Evolutionary conservation across 2,797 vertebrate species (phyloP).

Genomic region (Enteromius thamalakanensis): DNA sequence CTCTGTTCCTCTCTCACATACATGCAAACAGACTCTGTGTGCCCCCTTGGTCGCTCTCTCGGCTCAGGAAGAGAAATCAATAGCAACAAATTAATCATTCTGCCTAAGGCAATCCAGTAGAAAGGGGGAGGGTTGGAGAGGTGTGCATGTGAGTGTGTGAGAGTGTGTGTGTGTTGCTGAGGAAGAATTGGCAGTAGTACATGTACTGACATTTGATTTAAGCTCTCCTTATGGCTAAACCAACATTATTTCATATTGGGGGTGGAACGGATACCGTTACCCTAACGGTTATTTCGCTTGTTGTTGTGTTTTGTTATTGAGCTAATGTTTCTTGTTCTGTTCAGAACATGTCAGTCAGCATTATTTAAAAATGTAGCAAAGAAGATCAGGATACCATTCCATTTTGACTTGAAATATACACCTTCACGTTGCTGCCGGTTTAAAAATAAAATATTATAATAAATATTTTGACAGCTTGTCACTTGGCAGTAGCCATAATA

Average conservation of each 20-base stretch:
- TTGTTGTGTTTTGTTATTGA: conserved; percentile 24
- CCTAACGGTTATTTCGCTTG: conserved; percentile 8
- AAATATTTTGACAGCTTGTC: conserved; percentile 5
- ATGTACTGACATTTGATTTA: conserved; percentile 48
- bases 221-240: conserved; percentile 39
- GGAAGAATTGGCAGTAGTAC: conserved; percentile 32
- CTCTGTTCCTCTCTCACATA: conserved; percentile 27
- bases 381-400: neutral
- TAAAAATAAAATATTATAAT: neutral
- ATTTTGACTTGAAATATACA: neutral
- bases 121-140: conserved; percentile 34
- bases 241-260: conserved; percentile 31
- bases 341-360: conserved; percentile 9
- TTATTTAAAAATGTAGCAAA: neutral
- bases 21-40: conserved; percentile 42
- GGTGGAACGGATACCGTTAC: conserved; percentile 15
- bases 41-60: conserved; percentile 60
- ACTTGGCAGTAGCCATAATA: neutral
- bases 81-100: conserved; percentile 90
- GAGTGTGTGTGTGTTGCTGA: conserved; percentile 14
- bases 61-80: conserved; percentile 84
- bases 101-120: conserved; percentile 72
- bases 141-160: conserved; percentile 1
- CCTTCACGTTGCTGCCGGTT: neutral
- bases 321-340: conserved; percentile 17